Evolutionary conservation across 2,888 invertebrate genomes (phyloP).

Genomic region (Harpalus rufipes): DNA sequence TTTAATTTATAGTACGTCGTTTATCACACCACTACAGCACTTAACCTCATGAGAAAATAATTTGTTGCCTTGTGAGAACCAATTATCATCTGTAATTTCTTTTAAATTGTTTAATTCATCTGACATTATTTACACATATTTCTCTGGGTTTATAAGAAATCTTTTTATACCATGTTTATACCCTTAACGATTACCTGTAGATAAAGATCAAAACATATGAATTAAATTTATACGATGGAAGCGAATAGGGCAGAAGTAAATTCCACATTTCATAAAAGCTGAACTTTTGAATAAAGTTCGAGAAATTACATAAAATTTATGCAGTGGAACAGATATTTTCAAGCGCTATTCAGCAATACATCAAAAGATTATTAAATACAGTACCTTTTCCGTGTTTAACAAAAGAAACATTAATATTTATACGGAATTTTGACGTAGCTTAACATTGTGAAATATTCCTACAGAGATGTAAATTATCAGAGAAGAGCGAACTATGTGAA

Average conservation of each 20-base stretch:
- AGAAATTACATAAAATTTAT: neutral
- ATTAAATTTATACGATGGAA: too few relatives aligned
- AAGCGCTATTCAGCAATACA: neutral
- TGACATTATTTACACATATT: conserved; percentile 12
- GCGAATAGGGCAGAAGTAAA: neutral
- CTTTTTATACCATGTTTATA: too few relatives aligned
- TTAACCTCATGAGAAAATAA: conserved; percentile 35
- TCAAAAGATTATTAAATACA: conserved; percentile 3
- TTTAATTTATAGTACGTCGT: conserved; percentile 45
- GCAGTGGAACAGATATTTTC: neutral
- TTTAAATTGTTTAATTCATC: conserved; percentile 11
- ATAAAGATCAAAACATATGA: too few relatives aligned
- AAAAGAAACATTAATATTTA: conserved; percentile 7
- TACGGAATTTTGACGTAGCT: neutral
- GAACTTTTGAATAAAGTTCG: neutral
- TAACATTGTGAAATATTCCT: neutral
- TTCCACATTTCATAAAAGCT: neutral
- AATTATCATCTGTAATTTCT: conserved; percentile 27
- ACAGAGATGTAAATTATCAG: neutral
- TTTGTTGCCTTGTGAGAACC: conserved; percentile 43
- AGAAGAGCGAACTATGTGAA: neutral
- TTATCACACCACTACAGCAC: conserved; percentile 35
- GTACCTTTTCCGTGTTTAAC: neutral
- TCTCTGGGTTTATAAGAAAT: neutral
- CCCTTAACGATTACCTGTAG: too few relatives aligned